Percentiles rank a stretch among this genome's conserved stretches.
These are phyloP conservation scores for Melipona bicolor DNA, from an alignment of 2,888 invertebrate species.

Conservation along the genomic window DNA sequence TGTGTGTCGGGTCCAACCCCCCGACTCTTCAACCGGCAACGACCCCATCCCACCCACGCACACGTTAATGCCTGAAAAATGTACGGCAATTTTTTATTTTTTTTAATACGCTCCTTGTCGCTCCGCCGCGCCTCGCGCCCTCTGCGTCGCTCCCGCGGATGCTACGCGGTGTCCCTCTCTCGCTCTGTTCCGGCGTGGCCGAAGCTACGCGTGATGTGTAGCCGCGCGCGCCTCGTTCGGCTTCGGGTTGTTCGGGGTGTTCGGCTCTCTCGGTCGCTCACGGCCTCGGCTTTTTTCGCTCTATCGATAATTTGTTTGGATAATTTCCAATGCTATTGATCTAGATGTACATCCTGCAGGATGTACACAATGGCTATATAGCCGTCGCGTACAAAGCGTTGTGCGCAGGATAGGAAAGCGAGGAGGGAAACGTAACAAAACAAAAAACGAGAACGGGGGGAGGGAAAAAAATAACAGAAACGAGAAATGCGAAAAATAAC, in stretches of 20 bases:
- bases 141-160: constrained; percentile 53
- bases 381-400: constrained; percentile 73
- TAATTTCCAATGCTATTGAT: constrained; percentile 84
- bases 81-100: constrained; percentile 84
- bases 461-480: not conserved
- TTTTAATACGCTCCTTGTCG: constrained; percentile 80
- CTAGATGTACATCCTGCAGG: constrained; percentile 83
- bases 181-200: constrained; percentile 59
- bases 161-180: constrained; percentile 46
- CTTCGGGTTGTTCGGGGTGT: constrained; percentile 22
- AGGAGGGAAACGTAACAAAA: constrained; percentile 30
- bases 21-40: constrained; percentile 66
- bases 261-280: constrained; percentile 48
- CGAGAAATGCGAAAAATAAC: constrained; percentile 5
- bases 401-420: constrained; percentile 41
- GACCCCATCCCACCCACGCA: constrained; percentile 74
- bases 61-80: constrained; percentile 84
- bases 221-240: constrained; percentile 74
- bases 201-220: constrained; percentile 81
- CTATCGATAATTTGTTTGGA: constrained; percentile 84
- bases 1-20: constrained; percentile 52
- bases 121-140: constrained; percentile 50
- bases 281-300: constrained; percentile 73
- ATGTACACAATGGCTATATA: constrained; percentile 79
- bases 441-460: not conserved